Evolutionary conservation across 2,113 vertebrate species (phyloP), one percentile per base, ranked within the genome.

Genomic region (Syngnathus floridae): DNA sequence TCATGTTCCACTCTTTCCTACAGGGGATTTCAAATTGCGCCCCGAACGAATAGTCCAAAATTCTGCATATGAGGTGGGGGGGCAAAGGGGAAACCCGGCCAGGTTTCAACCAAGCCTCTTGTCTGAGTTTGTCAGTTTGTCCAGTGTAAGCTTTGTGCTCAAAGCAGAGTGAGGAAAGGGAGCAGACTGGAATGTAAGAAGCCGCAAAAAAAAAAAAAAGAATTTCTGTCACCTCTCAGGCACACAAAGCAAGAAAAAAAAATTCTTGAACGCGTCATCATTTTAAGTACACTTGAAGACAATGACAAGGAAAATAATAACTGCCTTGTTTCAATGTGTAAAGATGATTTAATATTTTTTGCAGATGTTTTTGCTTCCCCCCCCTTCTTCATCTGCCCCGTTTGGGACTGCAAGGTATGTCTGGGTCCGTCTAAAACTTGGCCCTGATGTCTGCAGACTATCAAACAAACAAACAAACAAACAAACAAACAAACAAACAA

Each of bases 311-410:
- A 62, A 52, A 59, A 11, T 37, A 26, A 21, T 35, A 57, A 9
- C 55, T n/a, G 11, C 62, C 52, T 60, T 43, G 55, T 21, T 21
- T 38, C 21, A 61, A 61, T 8, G 13, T 75, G 62, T 62, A 67
- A 81, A 67, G 65, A 78, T 74, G 66, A 48, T 76, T 75, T 79
- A 74, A 86, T 86, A 68, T 79, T 69, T 71, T 69, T 66, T 76
- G 66, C 85, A 86, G 77, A 83, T 69, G 68, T 70, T 72, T 49
- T 41, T 56, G 26, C 26, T 56, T 67, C 8, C 4, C 75, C 75
- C 64, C 38, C 73, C 64, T 73, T 70, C 70, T 69, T 56, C 75
- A 31, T 31, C 26, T 31, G 26, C 26, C 60, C 74, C 67, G 54
- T 60, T 49, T 64, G 69, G 65, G 63, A 68, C 48, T 22, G 65